Conservation (phyloP, 2,113 vertebrate genomes). For the Thamnophis sirtalis region DNA sequence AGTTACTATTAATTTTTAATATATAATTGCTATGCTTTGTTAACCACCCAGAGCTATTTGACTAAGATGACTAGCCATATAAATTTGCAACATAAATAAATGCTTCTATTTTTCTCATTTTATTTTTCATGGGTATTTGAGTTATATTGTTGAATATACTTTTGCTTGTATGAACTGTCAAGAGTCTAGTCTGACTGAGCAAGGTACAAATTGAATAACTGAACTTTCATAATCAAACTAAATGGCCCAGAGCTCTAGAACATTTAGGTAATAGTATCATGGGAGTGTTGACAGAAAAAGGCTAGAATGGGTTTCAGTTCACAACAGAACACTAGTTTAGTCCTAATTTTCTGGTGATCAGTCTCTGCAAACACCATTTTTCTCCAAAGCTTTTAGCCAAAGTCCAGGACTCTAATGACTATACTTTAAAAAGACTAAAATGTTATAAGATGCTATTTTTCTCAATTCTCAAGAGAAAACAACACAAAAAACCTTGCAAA, state of each 20-base stretch:
- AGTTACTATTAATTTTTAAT: background rate
- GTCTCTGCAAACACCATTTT: background rate
- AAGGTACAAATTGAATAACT: background rate
- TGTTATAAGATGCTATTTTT: background rate
- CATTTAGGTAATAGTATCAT: background rate
- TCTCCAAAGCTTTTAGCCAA: background rate
- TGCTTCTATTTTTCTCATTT: background rate
- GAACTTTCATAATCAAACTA: background rate
- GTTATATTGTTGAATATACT: background rate
- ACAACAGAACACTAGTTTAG: background rate
- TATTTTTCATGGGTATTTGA: background rate
- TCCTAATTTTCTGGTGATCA: background rate
- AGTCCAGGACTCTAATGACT: background rate
- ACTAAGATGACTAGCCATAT: background rate
- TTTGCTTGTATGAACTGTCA: background rate
- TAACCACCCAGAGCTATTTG: background rate
- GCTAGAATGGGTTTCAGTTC: background rate
- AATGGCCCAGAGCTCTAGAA: background rate
- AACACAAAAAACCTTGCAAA: background rate
- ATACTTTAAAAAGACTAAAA: background rate
- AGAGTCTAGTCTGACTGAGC: background rate
- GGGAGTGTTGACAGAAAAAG: background rate
- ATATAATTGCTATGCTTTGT: background rate
- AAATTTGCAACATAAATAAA: background rate
- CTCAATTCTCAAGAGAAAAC: background rate